Conservation (phyloP, 2,797 vertebrate genomes). For the Clarias platycephalus region DNA sequence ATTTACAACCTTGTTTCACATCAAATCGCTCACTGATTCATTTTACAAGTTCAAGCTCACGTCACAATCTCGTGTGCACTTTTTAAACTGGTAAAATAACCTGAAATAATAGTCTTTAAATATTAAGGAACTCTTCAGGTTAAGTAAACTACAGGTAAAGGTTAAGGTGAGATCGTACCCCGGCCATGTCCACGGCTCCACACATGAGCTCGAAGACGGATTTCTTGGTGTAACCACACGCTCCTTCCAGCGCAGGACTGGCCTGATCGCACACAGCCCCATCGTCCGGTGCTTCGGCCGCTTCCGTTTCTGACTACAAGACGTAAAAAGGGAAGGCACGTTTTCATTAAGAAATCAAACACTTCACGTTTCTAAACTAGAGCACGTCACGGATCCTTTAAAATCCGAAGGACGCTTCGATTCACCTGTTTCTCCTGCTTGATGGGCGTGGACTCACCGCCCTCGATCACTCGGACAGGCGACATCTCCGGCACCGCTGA, state of each 20-base stretch:
- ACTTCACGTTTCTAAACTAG: neutral
- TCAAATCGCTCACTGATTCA: neutral
- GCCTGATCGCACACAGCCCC: constrained; percentile 38
- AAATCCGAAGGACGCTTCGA: neutral
- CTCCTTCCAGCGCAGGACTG: constrained; percentile 58
- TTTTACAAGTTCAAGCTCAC: neutral
- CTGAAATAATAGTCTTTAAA: neutral
- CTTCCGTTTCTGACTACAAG: constrained; percentile 24
- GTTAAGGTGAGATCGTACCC: constrained; percentile 49
- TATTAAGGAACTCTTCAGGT: neutral
- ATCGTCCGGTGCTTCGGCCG: constrained; percentile 9
- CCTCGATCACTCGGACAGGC: constrained; percentile 18
- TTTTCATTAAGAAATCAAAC: neutral
- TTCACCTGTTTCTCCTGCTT: constrained; percentile 40
- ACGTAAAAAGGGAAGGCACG: neutral
- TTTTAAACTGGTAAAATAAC: neutral
- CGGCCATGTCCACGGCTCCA: constrained; percentile 56
- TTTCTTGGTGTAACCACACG: constrained; percentile 67
- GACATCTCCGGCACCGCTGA: constrained; percentile 38
- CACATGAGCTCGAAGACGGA: constrained; percentile 61
- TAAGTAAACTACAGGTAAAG: neutral
- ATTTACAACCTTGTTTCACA: neutral
- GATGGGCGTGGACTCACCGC: constrained; percentile 45
- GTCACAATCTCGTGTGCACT: neutral
- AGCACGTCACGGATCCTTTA: neutral